Evolutionary conservation across 92 coral and sea anemone genomes (phyloP).

Genomic region (Paragorgia papillata): DNA sequence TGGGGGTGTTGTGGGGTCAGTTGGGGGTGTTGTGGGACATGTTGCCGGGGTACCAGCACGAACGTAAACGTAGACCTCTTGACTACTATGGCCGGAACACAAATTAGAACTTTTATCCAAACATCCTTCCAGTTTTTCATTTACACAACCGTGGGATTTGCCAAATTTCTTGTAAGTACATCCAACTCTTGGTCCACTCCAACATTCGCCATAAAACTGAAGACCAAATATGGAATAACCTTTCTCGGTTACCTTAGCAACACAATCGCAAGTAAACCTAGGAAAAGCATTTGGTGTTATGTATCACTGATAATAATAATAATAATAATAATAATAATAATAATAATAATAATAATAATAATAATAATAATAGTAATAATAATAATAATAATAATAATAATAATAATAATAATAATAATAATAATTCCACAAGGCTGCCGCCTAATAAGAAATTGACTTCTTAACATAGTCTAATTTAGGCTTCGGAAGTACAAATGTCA

Average conservation of each 20-base stretch:
- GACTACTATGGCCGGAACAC: constrained; percentile 10
- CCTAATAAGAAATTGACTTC: no score
- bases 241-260: neutral
- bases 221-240: constrained; percentile 41
- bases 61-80: constrained; percentile 22
- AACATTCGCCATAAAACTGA: constrained; percentile 38
- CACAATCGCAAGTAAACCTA: constrained; percentile 35
- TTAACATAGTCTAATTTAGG: no score
- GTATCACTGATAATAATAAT: no score
- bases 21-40: constrained; percentile 27
- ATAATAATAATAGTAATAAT: no score
- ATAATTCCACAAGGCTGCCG: no score
- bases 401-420: no score
- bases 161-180: constrained; percentile 37
- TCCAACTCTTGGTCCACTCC: constrained; percentile 28
- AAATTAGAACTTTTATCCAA: constrained; percentile 19
- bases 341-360: neutral
- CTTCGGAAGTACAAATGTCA: no score
- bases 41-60: constrained; percentile 14
- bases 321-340: no score
- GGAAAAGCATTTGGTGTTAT: neutral
- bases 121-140: constrained; percentile 8
- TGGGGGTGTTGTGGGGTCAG: neutral
- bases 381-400: no score
- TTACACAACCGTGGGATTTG: constrained; percentile 6